phyloP scores from a whole-genome alignment of 2,113 vertebrate species.

The Taxidea taxus region DNA sequence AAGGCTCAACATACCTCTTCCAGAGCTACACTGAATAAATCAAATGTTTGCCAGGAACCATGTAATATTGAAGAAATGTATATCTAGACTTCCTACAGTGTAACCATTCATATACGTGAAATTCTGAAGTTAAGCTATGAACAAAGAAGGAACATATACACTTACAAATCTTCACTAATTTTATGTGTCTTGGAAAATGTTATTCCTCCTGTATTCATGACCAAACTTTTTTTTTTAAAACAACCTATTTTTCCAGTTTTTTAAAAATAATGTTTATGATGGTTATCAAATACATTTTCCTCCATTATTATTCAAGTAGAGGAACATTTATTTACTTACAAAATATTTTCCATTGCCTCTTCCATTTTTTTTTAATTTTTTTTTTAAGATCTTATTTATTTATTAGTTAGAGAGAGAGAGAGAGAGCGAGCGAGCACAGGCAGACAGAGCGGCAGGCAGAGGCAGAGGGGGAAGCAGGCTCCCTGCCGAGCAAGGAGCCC shows the following conservation, averaged over 20 bases:
- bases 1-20: background rate
- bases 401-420: too few relatives aligned
- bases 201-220: background rate
- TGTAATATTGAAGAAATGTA: background rate
- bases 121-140: background rate
- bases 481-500: too few relatives aligned
- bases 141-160: background rate
- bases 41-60: background rate
- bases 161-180: background rate
- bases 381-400: too few relatives aligned
- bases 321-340: background rate
- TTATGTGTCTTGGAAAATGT: background rate
- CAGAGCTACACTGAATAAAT: background rate
- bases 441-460: too few relatives aligned
- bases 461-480: too few relatives aligned
- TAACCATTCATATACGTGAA: background rate
- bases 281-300: background rate
- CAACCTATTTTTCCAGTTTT: background rate
- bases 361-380: conserved; percentile 17
- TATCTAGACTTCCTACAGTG: background rate
- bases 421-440: too few relatives aligned
- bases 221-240: background rate
- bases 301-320: background rate
- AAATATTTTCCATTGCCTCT: background rate
- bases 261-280: background rate